A percentile compares a stretch with the other conserved stretches of the same genome.
phyloP scores from a whole-genome alignment of 53 echinoderm and acorn worm species.

The Apostichopus leukothele region DNA sequence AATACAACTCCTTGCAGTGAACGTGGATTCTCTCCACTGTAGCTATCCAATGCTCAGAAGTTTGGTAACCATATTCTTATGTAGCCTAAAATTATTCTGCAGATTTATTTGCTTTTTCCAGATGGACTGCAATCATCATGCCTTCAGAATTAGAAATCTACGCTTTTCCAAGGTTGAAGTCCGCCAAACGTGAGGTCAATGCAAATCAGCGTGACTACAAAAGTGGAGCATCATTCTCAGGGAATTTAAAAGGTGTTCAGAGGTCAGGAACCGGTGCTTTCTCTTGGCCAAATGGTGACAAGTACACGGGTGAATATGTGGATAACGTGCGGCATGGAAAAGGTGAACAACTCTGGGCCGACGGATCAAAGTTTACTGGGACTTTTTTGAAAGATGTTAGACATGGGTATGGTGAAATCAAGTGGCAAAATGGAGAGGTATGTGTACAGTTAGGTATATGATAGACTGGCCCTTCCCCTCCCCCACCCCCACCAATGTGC shows the following conservation, averaged over 20 bases:
- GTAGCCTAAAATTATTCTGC: no score
- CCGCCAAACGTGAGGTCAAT: slow-evolving; percentile 73
- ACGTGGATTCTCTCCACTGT: no score
- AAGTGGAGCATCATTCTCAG: slow-evolving; percentile 87
- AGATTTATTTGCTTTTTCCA: background rate
- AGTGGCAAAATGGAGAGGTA: slow-evolving; percentile 95
- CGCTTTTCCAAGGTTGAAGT: slow-evolving; percentile 83
- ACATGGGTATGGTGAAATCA: slow-evolving; percentile 87
- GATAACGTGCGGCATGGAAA: slow-evolving; percentile 86
- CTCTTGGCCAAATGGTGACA: slow-evolving; percentile 93
- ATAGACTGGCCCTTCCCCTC: no score
- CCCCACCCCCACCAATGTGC: no score
- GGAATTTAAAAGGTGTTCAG: slow-evolving; percentile 76
- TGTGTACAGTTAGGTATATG: no score
- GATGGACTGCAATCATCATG: slow-evolving; percentile 49
- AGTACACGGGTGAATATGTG: slow-evolving; percentile 75
- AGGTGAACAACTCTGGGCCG: slow-evolving; percentile 89
- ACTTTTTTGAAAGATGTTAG: slow-evolving; percentile 82
- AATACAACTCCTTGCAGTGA: no score
- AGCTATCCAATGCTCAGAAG: no score
- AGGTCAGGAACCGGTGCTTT: slow-evolving; percentile 78
- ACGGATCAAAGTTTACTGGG: slow-evolving; percentile 81
- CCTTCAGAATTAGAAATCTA: slow-evolving; percentile 85
- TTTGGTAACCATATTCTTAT: no score
- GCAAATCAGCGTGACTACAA: slow-evolving; percentile 79